A percentile compares a stretch with the other conserved stretches of the same genome.
Evolutionary conservation across 2,797 vertebrate genomes (phyloP).

Genomic region (Lithobates sylvaticus): DNA sequence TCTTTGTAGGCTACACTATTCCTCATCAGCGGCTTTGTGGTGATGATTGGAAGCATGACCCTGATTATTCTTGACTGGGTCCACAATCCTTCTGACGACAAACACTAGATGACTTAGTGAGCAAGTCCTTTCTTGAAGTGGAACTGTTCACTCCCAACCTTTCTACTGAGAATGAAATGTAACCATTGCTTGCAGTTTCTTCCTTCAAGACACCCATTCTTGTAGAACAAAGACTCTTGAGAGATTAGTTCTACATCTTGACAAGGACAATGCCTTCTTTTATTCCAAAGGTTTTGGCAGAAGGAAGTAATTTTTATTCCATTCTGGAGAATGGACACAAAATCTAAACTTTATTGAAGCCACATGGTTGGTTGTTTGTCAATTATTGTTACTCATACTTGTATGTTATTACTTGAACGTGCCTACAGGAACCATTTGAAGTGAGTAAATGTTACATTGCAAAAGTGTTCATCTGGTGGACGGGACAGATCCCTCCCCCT

Average conservation of each 20-base stretch:
- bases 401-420: slow-evolving; percentile 87
- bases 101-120: slow-evolving; percentile 78
- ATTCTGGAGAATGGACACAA: slow-evolving; percentile 97
- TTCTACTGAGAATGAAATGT: slow-evolving; percentile 72
- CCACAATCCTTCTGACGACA: slow-evolving; percentile 72
- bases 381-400: slow-evolving; percentile 82
- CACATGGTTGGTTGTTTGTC: slow-evolving; percentile 84
- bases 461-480: slow-evolving; percentile 77
- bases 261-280: slow-evolving; percentile 73
- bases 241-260: slow-evolving; percentile 77
- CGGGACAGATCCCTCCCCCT: slow-evolving; percentile 67
- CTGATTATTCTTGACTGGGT: slow-evolving; percentile 92
- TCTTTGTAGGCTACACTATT: slow-evolving; percentile 85
- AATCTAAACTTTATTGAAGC: slow-evolving; percentile 84
- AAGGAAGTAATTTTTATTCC: slow-evolving; percentile 88
- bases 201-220: slow-evolving; percentile 78
- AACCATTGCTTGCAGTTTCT: slow-evolving; percentile 73
- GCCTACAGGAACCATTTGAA: slow-evolving; percentile 85
- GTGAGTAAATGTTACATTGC: slow-evolving; percentile 76
- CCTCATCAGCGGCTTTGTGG: slow-evolving; percentile 84
- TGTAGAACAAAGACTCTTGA: slow-evolving; percentile 78
- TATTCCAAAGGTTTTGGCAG: slow-evolving; percentile 77
- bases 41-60: slow-evolving; percentile 89
- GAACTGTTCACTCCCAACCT: slow-evolving; percentile 73
- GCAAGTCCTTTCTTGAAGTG: slow-evolving; percentile 69